phyloP scores from a whole-genome alignment of 2,113 vertebrate genomes.

The Porphyrio hochstetteri region DNA sequence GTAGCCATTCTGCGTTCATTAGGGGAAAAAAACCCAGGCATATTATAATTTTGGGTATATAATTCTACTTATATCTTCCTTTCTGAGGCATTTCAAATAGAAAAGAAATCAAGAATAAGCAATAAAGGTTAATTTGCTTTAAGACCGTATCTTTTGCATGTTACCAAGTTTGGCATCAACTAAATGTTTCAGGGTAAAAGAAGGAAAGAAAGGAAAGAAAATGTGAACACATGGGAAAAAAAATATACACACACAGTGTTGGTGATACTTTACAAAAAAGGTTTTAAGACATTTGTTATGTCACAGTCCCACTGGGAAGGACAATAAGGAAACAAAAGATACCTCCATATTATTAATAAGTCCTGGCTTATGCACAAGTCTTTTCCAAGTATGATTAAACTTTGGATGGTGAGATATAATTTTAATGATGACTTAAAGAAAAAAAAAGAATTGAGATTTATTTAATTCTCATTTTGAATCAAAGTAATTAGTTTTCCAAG shows the following conservation, averaged over 20 bases:
- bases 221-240: not conserved
- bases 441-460: not conserved
- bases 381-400: not conserved
- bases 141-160: not conserved
- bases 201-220: not conserved
- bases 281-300: not conserved
- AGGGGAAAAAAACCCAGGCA: not conserved
- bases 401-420: not conserved
- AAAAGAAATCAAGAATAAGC: not conserved
- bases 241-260: not conserved
- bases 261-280: not conserved
- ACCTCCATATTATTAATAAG: slow-evolving; percentile 1
- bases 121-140: not conserved
- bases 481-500: not conserved
- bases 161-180: not conserved
- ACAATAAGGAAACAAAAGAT: not conserved
- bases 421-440: not conserved
- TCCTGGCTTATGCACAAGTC: not conserved
- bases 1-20: not conserved
- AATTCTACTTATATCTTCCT: not conserved
- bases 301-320: not conserved
- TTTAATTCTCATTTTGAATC: not conserved
- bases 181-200: not conserved
- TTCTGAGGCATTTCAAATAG: not conserved
- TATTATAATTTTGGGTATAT: not conserved